Base-by-base conservation (phyloP, 2,888 invertebrate genomes). In the Drosophila subsilvestris region DNA sequence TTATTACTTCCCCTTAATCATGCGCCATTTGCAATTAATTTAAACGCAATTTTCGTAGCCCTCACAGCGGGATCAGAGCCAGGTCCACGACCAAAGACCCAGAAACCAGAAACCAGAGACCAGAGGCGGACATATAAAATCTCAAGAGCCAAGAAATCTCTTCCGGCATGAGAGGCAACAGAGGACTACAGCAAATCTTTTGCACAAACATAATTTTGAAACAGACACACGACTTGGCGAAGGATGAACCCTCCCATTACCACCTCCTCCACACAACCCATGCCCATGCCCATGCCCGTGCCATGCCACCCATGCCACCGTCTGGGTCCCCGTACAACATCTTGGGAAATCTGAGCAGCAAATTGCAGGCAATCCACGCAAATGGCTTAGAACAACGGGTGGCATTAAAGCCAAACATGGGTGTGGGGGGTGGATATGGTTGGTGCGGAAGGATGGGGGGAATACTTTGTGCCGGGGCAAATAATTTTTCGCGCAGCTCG, bases 351-450 rank as follows among this genome's bases (percentile, higher is more conserved):
- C 88, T 88, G 81, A 73, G 79, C 81, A 86, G 90, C 90, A 90
- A 90, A 90, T 90, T 90, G 86, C 90, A 80, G 89, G 87, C 90
- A 90, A 90, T 90, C 88, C 86, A 88, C 89, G 79, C 80, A 84
- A 90, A 90, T 90, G 85, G 86, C 86, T 84, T 87, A 76, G 86
- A 88, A 89, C 90, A 82, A 89, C 89, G 90, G 90, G 90, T 89
- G 90, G 90, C 82, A 86, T 83, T 83, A 80, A 67, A 59, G 69
- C 49, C 50, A 54, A 18, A 25, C 42, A 20, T 7, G 14, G 14
- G 7, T 37, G 25, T 18, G 18, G 20, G 25, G 5, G 25, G 25
- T 25, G 22, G 14, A 50, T 42, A 49, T 47, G 48, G 29, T 37
- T 45, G 48, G 48, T 32, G 57, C 32, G 32, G 14, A 44, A 66